These are phyloP conservation scores for Clitarchus hookeri DNA, from an alignment of 2,888 invertebrate genomes.

Conservation along the genomic window DNA sequence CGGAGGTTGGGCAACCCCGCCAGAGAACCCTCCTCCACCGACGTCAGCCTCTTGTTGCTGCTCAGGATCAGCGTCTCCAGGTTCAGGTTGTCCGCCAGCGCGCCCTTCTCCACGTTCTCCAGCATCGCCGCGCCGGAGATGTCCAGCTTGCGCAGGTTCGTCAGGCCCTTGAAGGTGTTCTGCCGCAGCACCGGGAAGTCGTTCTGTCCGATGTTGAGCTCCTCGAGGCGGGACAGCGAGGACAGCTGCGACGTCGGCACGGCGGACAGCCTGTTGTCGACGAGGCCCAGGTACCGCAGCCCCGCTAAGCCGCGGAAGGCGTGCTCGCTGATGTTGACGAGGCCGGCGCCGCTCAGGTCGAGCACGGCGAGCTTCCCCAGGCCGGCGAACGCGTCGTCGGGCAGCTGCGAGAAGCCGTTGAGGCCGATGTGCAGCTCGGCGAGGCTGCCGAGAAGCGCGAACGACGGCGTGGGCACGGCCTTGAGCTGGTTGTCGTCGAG, in stretches of 20 bases:
- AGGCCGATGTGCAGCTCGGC: conserved; percentile 85
- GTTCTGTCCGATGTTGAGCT: conserved; percentile 81
- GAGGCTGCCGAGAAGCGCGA: conserved; percentile 73
- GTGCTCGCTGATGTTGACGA: conserved; percentile 75
- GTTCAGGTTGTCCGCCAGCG: conserved; percentile 80
- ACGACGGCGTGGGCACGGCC: conserved; percentile 74
- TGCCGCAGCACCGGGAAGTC: conserved; percentile 71
- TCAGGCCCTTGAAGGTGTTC: conserved; percentile 74
- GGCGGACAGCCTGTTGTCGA: conserved; percentile 75
- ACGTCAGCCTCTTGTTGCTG: conserved; percentile 74
- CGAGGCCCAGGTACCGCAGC: conserved; percentile 75
- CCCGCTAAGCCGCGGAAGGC: conserved; percentile 74
- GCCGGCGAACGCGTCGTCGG: conserved; percentile 75
- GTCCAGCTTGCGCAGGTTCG: conserved; percentile 75
- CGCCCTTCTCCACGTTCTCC: conserved; percentile 73
- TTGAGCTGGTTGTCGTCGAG: conserved; percentile 83
- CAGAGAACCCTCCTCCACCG: conserved; percentile 76
- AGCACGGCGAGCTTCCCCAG: conserved; percentile 74
- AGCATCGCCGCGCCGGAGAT: conserved; percentile 78
- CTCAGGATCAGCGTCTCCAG: conserved; percentile 75
- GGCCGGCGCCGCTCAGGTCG: conserved; percentile 79
- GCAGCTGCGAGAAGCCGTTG: conserved; percentile 77
- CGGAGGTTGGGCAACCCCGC: conserved; percentile 78
- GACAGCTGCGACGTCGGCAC: conserved; percentile 78
- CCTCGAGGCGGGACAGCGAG: conserved; percentile 73